Base-by-base conservation (phyloP, 2,888 invertebrate genomes). In the Fabriciana adippe region DNA sequence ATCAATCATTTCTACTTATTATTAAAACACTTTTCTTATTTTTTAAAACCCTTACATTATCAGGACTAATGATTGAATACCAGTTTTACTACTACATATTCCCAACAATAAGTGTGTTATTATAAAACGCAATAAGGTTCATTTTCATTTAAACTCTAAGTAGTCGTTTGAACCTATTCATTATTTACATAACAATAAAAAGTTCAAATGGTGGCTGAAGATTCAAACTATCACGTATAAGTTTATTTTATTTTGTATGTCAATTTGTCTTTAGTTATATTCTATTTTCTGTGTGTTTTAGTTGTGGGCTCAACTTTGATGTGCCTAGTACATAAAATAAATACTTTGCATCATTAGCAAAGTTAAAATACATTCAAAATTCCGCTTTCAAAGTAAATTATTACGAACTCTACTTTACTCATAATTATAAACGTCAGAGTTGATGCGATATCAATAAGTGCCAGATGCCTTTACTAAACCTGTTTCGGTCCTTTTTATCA, bases 401-500 rank as follows among this genome's bases (percentile, higher is more conserved):
- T 55, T 67, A 73, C 66, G 69, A 73, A 61, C 67, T 63, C 71
- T 70, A 73, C 73, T 72, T 72, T 69, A 62, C 18, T 78, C 76
- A 79, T 81, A 80, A 87, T 88, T 85, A 84, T 78, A 77, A 81
- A 83, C 82, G 82, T 81, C 84, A 83, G 84, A 82, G 82, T 59
- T n/a, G 47, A 87, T 84, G 85, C 82, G 78, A 83, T 88, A 86
- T 87, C 88, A 90, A 90, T 90, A 90, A 90, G 87, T 86, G 81
- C 88, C 89, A 89, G 88, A 89, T 90, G 89, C 87, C 87, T 84
- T 81, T 82, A 85, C 81, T 76, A 85, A 89, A 90, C 91, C 89
- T 81, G 91, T 90, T 91, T 85, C 84, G 85, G 80, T 75, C 78
- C 83, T 84, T 86, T 84, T 87, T 85, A 86, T 82, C 81, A 79